Evolutionary conservation across 2,797 vertebrate species (phyloP), one percentile per base, ranked within the genome.

Genomic region (Nannoperca australis): DNA sequence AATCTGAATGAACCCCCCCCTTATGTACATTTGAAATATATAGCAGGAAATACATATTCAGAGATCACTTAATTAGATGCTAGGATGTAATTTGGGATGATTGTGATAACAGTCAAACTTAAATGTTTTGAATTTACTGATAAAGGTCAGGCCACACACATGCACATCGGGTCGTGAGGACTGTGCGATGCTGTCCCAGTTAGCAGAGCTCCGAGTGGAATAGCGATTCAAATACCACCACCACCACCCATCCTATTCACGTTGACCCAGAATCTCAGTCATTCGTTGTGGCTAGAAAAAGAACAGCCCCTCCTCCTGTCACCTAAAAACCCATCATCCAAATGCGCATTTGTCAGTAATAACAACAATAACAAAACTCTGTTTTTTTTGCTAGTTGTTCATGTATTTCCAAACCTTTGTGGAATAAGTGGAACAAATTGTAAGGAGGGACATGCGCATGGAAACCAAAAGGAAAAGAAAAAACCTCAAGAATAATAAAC

Each of bases 251-350:
- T 76, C 79, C 72, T 40, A 32, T 91, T 94, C 83, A 93, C 85
- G 91, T 83, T 93, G 91, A 95, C 94, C 93, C 91, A 94, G 89
- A 94, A 93, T 87, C 87, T 27, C 72, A 70, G 89, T 90, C 80
- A 81, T 80, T 91, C 71, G 58, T 70, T 34, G 53, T n/a, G 47
- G 73, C 87, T 82, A 62, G 61, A 86, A 85, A 85, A 85, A 88
- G 75, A 82, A 88, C 63, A 60, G 17, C 50, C 20, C 47, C 14
- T 24, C 24, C 15, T 34, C n/a, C 20, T 17, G 24, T 58, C 24
- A 22, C 60, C 40, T 66, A 30, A 55, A 84, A 79, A 73, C 24
- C 24, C 34, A 69, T 70, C 32, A 27, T 67, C 44, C 3, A 27
- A 49, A 59, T 36, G 40, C 1, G 2, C 30, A 73, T 40, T 15